Conservation (phyloP, 1,140 invertebrate species). For the Halotydeus destructor region DNA sequence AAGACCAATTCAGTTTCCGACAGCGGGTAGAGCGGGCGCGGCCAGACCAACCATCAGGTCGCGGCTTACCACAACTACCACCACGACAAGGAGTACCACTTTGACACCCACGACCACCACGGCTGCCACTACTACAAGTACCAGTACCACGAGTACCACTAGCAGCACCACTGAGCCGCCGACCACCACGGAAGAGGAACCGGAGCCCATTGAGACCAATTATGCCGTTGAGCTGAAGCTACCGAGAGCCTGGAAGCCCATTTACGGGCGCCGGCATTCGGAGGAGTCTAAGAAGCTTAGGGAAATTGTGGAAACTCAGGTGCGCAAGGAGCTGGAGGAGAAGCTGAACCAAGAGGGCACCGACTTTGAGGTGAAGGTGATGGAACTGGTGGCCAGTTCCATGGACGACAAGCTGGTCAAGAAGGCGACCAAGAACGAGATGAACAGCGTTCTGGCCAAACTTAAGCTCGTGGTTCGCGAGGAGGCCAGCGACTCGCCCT, state of each 20-base stretch:
- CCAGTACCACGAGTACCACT: not conserved
- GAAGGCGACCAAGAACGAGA: not conserved
- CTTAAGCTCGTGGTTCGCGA: slow-evolving; percentile 4
- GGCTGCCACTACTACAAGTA: not conserved
- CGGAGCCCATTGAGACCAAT: not conserved
- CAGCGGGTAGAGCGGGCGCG: not conserved
- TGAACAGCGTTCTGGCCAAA: not conserved
- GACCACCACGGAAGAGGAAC: not conserved
- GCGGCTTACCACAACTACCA: not conserved
- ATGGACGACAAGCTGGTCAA: not conserved
- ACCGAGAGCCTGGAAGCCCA: slow-evolving; percentile 2
- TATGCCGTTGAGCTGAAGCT: slow-evolving; percentile 8
- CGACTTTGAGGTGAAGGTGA: slow-evolving; percentile 29
- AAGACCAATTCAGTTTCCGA: not conserved
- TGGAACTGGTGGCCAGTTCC: no score
- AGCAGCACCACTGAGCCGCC: not conserved
- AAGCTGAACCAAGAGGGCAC: slow-evolving; percentile 55
- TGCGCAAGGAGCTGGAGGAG: slow-evolving; percentile 53
- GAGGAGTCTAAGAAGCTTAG: slow-evolving; percentile 5
- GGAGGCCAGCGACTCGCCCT: not conserved
- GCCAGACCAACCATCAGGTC: not conserved
- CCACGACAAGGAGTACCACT: not conserved
- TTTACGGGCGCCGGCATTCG: not conserved
- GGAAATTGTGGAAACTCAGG: not conserved
- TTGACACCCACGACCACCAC: slow-evolving; percentile 1